These are phyloP conservation scores for Ammodytes dubius DNA, from an alignment of 2,113 vertebrate species.

Conservation along the genomic window DNA sequence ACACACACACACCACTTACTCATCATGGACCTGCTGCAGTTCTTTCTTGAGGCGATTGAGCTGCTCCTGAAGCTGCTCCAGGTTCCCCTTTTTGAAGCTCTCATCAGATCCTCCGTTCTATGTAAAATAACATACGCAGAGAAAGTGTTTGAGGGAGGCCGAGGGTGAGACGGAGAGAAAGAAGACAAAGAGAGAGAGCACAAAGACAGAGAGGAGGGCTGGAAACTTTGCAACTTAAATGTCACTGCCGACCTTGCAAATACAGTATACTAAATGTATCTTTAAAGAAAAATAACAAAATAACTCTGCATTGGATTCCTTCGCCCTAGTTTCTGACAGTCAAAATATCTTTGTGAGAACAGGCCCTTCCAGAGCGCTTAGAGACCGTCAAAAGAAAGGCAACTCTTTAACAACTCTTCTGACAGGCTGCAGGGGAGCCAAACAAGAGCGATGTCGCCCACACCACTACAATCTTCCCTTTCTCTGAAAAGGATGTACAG, in stretches of 20 bases:
- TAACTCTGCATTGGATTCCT: conserved; percentile 24
- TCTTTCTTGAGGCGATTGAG: conserved; percentile 85
- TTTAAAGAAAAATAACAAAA: conserved; percentile 29
- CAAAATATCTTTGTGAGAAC: conserved; percentile 49
- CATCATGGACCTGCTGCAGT: conserved; percentile 84
- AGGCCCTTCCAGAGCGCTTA: conserved; percentile 39
- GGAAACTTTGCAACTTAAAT: conserved; percentile 11
- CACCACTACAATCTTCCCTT: conserved; percentile 37
- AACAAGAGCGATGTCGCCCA: conserved; percentile 59
- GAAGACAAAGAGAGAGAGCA: conserved; percentile 24
- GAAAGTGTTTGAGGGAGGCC: conserved; percentile 4
- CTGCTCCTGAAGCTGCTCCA: conserved; percentile 84
- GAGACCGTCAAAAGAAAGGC: conserved; percentile 38
- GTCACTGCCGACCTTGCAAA: conserved; percentile 38
- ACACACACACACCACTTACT: conserved; percentile 82
- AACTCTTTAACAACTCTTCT: conserved; percentile 42
- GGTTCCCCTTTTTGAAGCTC: conserved; percentile 68
- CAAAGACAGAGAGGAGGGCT: conserved; percentile 11
- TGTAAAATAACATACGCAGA: conserved; percentile 31
- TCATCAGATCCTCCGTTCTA: conserved; percentile 54
- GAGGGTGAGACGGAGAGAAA: conserved; percentile 4
- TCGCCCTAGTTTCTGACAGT: conserved; percentile 72
- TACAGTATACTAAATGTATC: conserved; percentile 47
- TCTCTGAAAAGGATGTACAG: conserved; percentile 36
- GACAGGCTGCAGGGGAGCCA: conserved; percentile 66